Base-by-base conservation (phyloP, 2,797 vertebrate species). In the Oryzias dopingdopingensis region DNA sequence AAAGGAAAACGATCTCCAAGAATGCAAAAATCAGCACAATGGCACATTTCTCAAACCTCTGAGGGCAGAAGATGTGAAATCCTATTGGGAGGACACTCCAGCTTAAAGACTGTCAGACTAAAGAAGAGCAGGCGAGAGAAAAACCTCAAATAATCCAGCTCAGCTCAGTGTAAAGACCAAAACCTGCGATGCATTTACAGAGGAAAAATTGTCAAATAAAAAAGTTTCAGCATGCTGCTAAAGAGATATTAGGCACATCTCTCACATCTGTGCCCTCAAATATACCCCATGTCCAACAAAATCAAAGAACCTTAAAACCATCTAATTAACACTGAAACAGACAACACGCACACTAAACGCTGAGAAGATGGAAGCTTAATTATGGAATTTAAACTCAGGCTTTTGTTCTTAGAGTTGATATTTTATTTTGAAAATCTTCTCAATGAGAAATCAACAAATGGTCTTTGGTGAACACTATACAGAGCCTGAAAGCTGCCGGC, bases 401-500 rank as follows among this genome's bases (percentile, higher is more conserved):
- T 14, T 54, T 14, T 44, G 22, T 46, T 61, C 4, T 52, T 23
- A 23, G n/a, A 53, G 22, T 42, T 59, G 7, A 43, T 8, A 44
- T 59, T 58, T 57, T 47, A 14, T 52, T 55, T 57, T 46, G 22
- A 14, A 58, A 47, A 54, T 43, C 45, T 26, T 14, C 49, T 40
- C 13, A 0, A 5, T 48, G 2, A 42, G 53, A 66, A 56, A 41
- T 40, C 4, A 56, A 59, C 14, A 41, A 24, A 13, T 71, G 52
- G 54, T 67, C 69, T 74, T 45, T 14, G 14, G 66, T 62, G 70
- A 72, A 79, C 71, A 81, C 65, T 74, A 79, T 61, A 59, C 43
- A 68, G 67, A 64, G 71, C 76, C 81, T 83, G 84, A 85, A 86
- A 84, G 77, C 77, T 81, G 79, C 79, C 81, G 81, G 65, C 79